Base-by-base conservation (phyloP, 2,113 vertebrate genomes). In the Microtus richardsoni region DNA sequence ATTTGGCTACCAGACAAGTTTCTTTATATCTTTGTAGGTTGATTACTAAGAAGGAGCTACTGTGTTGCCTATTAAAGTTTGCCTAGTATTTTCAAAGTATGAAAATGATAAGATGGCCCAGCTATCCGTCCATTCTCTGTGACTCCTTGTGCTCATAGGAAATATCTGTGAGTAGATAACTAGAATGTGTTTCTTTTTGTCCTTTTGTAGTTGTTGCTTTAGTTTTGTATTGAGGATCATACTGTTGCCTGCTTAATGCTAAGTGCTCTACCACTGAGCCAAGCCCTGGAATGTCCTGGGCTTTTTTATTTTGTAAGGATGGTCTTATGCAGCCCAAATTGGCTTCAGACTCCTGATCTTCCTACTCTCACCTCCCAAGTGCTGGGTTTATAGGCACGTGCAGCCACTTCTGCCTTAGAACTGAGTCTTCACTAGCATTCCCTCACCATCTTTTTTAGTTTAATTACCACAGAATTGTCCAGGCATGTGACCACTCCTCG, bases 21-120 rank as follows among this genome's bases (percentile, higher is more conserved):
- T 52, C 58, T 95, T 89, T 93, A 33, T 64, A 14, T 92, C 80
- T 96, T 83, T 93, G 62, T 74, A 73, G 58, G 58, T 92, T 49
- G 80, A 41, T 58, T 49, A 52, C 75, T 84, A 92, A 73, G 60
- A 93, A 83, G 94, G 52, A 70, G n/a, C 33, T 84, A 33, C 68
- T 36, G 2, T 89, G 78, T 74, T 47, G 36, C 49, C 70, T 44
- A 26, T 13, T 87, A 24, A 73, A 88, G 84, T 95, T 86, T 88
- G 79, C n/a, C 30, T 84, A 13, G 3, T 80, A 24, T 83, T 84
- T 84, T 91, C n/a, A 22, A 16, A 92, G 73, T 73, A 22, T 79
- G 52, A 54, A 84, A 73, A 47, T 26, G 26, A 21, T 84, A 28
- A 54, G 52, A 52, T 84, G 44, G 22, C 41, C 12, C 22, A 66